Conservation (phyloP, 2,888 invertebrate genomes). For the Selenia dentaria region DNA sequence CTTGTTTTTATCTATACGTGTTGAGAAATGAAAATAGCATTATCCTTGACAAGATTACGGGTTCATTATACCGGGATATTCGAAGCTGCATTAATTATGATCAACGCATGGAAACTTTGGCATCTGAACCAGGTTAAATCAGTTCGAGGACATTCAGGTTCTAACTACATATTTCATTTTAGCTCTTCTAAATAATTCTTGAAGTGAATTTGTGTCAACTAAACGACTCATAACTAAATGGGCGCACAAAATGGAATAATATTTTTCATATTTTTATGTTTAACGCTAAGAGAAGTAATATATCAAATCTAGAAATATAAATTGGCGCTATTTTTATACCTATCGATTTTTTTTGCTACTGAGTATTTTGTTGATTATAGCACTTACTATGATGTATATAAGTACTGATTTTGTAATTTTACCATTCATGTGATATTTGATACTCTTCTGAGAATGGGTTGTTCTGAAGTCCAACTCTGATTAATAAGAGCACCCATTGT, state of each 20-base stretch:
- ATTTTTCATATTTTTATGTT: too few species aligned
- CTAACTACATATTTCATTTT: slow-evolving; percentile 9
- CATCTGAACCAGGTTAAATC: slow-evolving; percentile 13
- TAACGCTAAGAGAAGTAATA: not conserved
- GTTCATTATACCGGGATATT: slow-evolving; percentile 23
- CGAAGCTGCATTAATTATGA: slow-evolving; percentile 11
- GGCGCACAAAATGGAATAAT: too few species aligned
- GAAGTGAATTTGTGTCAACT: not conserved
- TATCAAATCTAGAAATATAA: slow-evolving; percentile 1
- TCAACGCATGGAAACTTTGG: slow-evolving; percentile 17
- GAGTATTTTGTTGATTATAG: too few species aligned
- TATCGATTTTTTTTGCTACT: not conserved
- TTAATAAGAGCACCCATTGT: too few species aligned
- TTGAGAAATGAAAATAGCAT: too few species aligned
- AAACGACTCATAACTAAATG: not conserved
- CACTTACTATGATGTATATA: too few species aligned
- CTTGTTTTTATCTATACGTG: slow-evolving; percentile 1
- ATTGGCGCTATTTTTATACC: not conserved
- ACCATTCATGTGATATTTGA: too few species aligned
- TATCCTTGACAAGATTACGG: slow-evolving; percentile 23
- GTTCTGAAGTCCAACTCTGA: too few species aligned
- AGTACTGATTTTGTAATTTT: too few species aligned
- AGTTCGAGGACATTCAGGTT: slow-evolving; percentile 10
- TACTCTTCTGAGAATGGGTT: too few species aligned
- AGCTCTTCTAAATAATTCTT: not conserved